A percentile compares a stretch with the other conserved stretches of the same genome.
Conservation (phyloP, 2,888 invertebrate species). For the Scelioninae gen. 2 region DNA sequence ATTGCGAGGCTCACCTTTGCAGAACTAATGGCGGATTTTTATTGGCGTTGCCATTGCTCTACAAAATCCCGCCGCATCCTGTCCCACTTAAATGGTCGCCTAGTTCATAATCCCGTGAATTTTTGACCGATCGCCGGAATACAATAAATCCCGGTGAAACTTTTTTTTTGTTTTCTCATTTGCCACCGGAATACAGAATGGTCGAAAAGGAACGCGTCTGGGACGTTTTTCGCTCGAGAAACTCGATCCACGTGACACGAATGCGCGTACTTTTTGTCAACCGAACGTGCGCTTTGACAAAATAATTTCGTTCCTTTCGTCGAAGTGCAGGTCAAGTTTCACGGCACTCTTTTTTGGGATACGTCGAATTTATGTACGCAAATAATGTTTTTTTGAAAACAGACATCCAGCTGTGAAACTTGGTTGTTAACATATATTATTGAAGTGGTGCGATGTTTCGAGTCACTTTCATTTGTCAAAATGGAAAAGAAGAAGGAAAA, state of each 20-base stretch:
- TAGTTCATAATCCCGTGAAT: conserved; percentile 15
- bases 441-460: no score
- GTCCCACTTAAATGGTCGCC: conserved; percentile 30
- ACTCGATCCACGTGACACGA: conserved; percentile 31
- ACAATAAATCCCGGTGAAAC: no score
- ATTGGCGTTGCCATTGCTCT: conserved; percentile 36
- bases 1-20: conserved; percentile 45
- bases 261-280: conserved; percentile 14
- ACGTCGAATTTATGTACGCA: no score
- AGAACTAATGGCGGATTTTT: conserved; percentile 46
- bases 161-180: neutral
- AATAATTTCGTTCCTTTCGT: conserved; percentile 8
- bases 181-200: conserved; percentile 6
- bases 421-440: no score
- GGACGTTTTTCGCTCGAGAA: conserved; percentile 14
- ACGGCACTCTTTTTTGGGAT: no score
- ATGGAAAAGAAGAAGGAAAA: no score
- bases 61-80: conserved; percentile 28
- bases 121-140: neutral
- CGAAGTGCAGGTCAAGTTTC: neutral
- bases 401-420: no score
- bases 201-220: neutral
- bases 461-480: no score
- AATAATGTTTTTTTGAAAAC: no score
- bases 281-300: conserved; percentile 27